Conservation (phyloP, 2,113 vertebrate species). For the Phainopepla nitens region DNA sequence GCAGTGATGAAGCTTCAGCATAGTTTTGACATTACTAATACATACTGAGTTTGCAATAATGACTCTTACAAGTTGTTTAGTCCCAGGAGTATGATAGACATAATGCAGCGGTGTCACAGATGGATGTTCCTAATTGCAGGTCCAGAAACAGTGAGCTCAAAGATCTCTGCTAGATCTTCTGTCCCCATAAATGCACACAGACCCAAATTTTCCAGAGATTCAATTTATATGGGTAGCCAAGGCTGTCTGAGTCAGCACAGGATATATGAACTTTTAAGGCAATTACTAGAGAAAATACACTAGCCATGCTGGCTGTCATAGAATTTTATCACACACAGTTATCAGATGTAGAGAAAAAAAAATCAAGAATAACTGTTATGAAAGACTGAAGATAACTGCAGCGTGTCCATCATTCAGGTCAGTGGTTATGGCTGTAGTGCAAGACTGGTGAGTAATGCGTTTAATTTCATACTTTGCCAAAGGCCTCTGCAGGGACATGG, state of each 20-base stretch:
- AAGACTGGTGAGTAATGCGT: conserved; percentile 1
- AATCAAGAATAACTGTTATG: not conserved
- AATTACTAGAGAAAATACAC: not conserved
- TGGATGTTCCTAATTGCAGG: not conserved
- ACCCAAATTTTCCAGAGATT: not conserved
- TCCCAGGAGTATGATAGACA: not conserved
- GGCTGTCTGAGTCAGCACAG: not conserved
- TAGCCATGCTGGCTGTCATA: not conserved
- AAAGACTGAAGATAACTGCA: not conserved
- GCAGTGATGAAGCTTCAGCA: not conserved
- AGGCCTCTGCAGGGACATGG: not conserved
- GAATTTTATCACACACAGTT: not conserved
- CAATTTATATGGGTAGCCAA: not conserved
- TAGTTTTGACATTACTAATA: not conserved
- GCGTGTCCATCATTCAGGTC: not conserved
- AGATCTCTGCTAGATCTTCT: not conserved
- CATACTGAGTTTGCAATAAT: not conserved
- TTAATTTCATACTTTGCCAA: conserved; percentile 22
- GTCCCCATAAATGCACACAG: not conserved
- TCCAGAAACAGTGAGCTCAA: not conserved
- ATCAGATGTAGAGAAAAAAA: not conserved
- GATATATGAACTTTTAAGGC: not conserved
- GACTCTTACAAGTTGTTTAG: not conserved
- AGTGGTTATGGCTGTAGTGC: not conserved
- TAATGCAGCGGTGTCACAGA: not conserved